Base-by-base conservation (phyloP, 2,888 invertebrate genomes). In the Drosophila nr. perissopoda region DNA sequence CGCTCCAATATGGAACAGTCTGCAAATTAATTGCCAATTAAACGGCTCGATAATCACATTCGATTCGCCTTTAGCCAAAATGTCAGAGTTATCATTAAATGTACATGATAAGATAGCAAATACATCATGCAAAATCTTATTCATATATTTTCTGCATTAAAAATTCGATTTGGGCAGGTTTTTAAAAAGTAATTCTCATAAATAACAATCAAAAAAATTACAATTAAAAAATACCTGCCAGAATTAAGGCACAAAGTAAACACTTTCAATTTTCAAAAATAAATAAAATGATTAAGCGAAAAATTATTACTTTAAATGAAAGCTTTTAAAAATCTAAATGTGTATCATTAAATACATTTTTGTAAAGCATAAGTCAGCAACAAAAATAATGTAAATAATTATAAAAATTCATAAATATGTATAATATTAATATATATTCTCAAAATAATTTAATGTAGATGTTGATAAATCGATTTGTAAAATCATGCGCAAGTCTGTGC, bases 11-110 rank as follows among this genome's bases (percentile, higher is more conserved):
- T 66, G 76, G 33, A 71, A 71, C 57, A 70, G 65, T 73, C 73
- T 65, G 73, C 76, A 79, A 86, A 89, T 73, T 76, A 85, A 87
- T 89, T 85, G 84, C 69, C 84, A 85, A 85, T 85, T 85, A 87
- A 82, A 70, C 72, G 79, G 74, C 61, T 72, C 71, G 65, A 65
- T 78, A 83, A 81, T 76, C 73, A 58, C 60, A 88, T 87, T 82
- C 57, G 82, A 73, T 86, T 78, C 78, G 81, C 71, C 33, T 58
- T 60, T 67, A 57, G 53, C 51, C 49, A 69, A 74, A 60, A 38
- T 38, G 49, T 49, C 6, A 29, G 16, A 21, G 27, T 52, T 66
- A 29, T 48, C n/a, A 60, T 48, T 31, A 42, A 54, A 33, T 33
- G 33, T 10, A 33, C 10, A 33, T 33, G 11, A 10, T 33, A 33